phyloP scores from a whole-genome alignment of 2,888 invertebrate species.

The Callimorpha dominula region DNA sequence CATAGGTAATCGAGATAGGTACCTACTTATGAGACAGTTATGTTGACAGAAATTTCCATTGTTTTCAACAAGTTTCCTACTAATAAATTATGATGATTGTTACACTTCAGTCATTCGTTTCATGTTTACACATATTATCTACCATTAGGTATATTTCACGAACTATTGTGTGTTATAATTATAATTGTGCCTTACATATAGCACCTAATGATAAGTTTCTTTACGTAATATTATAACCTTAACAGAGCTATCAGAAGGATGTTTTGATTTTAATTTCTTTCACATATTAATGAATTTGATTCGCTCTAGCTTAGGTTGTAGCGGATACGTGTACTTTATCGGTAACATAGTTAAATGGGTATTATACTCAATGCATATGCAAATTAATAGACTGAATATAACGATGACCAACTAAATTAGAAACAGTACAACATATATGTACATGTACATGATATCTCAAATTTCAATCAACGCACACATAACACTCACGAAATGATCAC shows the following conservation, averaged over 20 bases:
- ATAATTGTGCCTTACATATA: neutral
- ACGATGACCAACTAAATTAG: neutral
- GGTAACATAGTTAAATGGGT: too few species aligned
- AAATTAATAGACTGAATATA: neutral
- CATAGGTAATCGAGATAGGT: too few species aligned
- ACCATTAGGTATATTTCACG: neutral
- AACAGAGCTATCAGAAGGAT: too few species aligned
- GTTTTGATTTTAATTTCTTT: neutral
- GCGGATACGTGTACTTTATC: neutral
- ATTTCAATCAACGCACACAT: conserved; percentile 44
- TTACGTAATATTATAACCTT: neutral
- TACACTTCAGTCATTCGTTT: neutral
- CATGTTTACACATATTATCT: neutral
- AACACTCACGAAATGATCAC: conserved; percentile 56
- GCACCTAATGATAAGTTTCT: neutral
- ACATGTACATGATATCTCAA: conserved; percentile 25
- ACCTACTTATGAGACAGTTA: too few species aligned
- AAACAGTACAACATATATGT: neutral
- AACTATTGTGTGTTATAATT: neutral
- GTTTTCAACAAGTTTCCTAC: neutral
- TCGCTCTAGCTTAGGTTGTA: neutral
- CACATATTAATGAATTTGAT: neutral
- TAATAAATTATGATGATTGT: neutral
- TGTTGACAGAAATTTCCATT: too few species aligned
- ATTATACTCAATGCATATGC: too few species aligned